These are phyloP conservation scores for Chloebia gouldiae DNA, from an alignment of 2,113 vertebrate genomes.

Conservation along the genomic window DNA sequence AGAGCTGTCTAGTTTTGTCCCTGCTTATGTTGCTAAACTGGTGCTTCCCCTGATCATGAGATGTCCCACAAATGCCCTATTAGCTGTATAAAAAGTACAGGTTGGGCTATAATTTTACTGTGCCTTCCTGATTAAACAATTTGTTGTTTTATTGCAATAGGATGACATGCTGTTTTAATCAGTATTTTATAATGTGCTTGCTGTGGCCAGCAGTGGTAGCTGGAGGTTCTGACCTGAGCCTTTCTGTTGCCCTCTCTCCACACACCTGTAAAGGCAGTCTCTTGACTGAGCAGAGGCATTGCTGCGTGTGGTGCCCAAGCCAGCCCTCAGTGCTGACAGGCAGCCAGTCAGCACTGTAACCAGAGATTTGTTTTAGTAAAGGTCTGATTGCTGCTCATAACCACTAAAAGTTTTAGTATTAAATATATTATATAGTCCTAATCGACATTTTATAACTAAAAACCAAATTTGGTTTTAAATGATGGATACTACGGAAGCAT, in stretches of 20 bases:
- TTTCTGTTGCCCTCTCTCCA: background rate
- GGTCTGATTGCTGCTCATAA: constrained; percentile 1
- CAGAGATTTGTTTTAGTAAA: background rate
- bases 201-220: background rate
- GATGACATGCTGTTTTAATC: background rate
- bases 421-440: constrained; percentile 42
- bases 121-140: background rate
- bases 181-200: background rate
- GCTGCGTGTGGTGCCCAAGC: background rate
- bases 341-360: background rate
- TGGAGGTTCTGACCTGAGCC: background rate
- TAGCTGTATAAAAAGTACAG: background rate
- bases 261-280: background rate
- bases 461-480: constrained; percentile 34
- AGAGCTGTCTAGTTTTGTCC: background rate
- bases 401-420: constrained; percentile 41
- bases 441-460: constrained; percentile 44
- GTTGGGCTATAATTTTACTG: background rate
- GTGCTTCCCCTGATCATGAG: background rate
- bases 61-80: background rate
- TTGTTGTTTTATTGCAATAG: background rate
- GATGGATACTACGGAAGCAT: background rate
- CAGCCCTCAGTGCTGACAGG: background rate
- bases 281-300: background rate
- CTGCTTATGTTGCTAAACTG: background rate